Evolutionary conservation across 1,140 invertebrate genomes (phyloP), one percentile per base, ranked within the genome.

Genomic region (Drosophila nebulosa): DNA sequence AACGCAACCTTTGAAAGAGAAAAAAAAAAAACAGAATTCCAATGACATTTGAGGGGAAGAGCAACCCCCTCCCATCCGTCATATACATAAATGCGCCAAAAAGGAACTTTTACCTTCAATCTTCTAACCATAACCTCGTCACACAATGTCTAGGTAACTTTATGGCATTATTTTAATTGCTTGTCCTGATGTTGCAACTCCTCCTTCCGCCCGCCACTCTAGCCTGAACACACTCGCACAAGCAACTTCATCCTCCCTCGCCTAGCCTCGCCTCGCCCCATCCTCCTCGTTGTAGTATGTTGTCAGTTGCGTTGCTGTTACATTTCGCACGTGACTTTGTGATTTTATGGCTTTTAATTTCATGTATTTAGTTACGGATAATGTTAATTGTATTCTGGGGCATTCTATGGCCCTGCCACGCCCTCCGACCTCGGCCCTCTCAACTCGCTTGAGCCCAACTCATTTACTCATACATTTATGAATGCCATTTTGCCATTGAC

Each of bases 311-410:
- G 64, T 69, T 79, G 76, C 79, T 84, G 79, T 85, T 71, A 79
- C 84, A 88, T 88, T 88, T 83, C 73, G 83, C 83, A 88, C 83
- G 83, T 88, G 83, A 89, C 83, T 89, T 89, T 79, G 64, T 64
- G 84, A 88, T 89, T 88, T 88, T 83, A 88, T 88, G 72, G 83
- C 83, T 79, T 88, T 88, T 88, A 89, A 88, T 88, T 90, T 89
- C 74, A 79, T 73, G 78, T 81, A 85, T 89, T 89, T 90, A 89
- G 86, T 74, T 79, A 81, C 86, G 86, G 78, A 70, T 89, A 79
- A 81, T 78, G 76, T 86, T 89, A 81, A 86, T 86, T 90, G 71
- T 89, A 78, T 86, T 86, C 74, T 62, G 39, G 21, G 55, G 14
- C 39, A 46, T 46, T 6, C 39, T 4, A 46, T 46, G 39, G 26